Evolutionary conservation across 2,888 invertebrate species (phyloP), one percentile per base, ranked within the genome.

Genomic region (Thymelicus lineola): DNA sequence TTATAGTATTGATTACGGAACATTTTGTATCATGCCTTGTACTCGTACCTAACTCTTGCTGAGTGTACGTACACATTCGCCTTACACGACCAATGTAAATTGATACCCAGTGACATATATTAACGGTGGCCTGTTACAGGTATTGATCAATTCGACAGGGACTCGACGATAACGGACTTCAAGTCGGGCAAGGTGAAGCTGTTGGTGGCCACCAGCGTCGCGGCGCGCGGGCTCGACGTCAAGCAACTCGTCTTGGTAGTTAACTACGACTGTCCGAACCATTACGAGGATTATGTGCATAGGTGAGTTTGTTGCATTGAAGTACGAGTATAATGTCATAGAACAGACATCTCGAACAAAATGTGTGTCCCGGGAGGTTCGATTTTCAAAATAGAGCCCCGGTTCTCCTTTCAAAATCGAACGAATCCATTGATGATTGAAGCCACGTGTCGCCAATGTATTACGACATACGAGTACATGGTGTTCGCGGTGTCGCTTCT

Each of bases 251-350:
- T 99, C 80, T 93, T 99, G 42, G 99, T 99, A 2, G 97, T 99
- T 14, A 99, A 99, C 91, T 99, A 99, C 88, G 99, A 99, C 90
- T 99, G 99, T 82, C 99, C 99, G 0, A 99, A 99, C 90, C 99
- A 99, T 89, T 99, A 99, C 84, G 99, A 99, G 90, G 99, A 99
- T 89, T 99, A 99, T 87, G 99, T 99, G 20, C 99, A 99, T 88
- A 93, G 95, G 95, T 95, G 7, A 12, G 55, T 28, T 50, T 15
- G 48, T 28, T n/a, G n/a, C n/a, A n/a, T n/a, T n/a, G n/a, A n/a
- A n/a, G n/a, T n/a, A n/a, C n/a, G n/a, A n/a, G n/a, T n/a, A n/a
- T n/a, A n/a, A n/a, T n/a, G n/a, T n/a, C n/a, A n/a, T n/a, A n/a
- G n/a, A n/a, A n/a, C n/a, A n/a, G n/a, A n/a, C n/a, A n/a, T n/a